These are phyloP conservation scores for Spea hammondii DNA, from an alignment of 2,797 vertebrate genomes.

Conservation along the genomic window DNA sequence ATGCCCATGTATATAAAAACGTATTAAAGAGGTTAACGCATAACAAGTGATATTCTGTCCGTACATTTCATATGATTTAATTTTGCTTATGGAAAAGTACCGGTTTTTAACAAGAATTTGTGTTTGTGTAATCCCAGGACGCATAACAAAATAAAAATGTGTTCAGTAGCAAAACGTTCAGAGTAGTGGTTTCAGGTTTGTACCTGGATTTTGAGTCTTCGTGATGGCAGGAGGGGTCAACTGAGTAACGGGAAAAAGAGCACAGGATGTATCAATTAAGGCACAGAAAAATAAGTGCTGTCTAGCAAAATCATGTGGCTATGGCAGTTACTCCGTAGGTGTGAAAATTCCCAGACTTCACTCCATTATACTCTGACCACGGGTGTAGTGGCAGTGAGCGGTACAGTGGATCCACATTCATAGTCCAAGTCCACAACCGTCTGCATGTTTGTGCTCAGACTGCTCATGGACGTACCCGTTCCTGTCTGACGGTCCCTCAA, in stretches of 20 bases:
- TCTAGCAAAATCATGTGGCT: neutral
- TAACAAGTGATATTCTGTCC: too few species aligned
- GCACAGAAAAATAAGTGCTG: constrained; percentile 27
- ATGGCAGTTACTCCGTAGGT: neutral
- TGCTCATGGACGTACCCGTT: constrained; percentile 74
- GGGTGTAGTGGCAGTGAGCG: constrained; percentile 72
- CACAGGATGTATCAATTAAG: constrained; percentile 26
- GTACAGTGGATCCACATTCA: constrained; percentile 76
- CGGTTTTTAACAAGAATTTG: too few species aligned
- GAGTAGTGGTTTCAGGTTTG: too few species aligned
- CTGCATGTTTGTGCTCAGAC: constrained; percentile 69
- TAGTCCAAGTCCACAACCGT: constrained; percentile 77
- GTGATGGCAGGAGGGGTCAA: neutral
- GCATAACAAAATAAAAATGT: too few species aligned
- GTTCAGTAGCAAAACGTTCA: too few species aligned
- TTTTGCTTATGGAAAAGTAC: too few species aligned
- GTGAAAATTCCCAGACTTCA: neutral
- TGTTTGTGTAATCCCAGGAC: too few species aligned
- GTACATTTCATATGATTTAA: too few species aligned
- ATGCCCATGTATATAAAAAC: too few species aligned
- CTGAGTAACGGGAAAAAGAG: neutral
- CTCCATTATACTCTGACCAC: constrained; percentile 68
- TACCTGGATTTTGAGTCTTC: too few species aligned
- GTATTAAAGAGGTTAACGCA: too few species aligned
- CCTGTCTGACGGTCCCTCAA: constrained; percentile 78